Evolutionary conservation across 2,888 invertebrate species (phyloP).

Genomic region (Eristalis intricaria): DNA sequence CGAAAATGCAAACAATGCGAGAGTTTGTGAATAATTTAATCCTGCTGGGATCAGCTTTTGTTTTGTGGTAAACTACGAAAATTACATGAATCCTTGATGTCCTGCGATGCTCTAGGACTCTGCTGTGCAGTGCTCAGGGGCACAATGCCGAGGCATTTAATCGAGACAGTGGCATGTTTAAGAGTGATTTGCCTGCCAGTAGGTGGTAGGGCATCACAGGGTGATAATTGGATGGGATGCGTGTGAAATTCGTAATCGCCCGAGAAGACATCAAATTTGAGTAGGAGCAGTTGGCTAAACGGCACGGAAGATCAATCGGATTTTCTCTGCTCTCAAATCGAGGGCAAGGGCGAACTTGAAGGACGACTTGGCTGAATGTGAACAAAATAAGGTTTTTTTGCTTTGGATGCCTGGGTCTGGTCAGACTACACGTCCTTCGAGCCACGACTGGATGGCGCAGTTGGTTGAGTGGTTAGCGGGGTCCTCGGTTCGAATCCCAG

Average conservation of each 20-base stretch:
- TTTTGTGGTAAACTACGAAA: conserved; percentile 9
- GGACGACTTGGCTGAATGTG: no score
- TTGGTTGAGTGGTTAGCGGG: no score
- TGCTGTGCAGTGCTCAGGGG: background rate
- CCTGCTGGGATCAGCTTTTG: conserved; percentile 35
- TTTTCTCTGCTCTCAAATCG: no score
- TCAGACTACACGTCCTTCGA: no score
- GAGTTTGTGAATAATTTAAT: background rate
- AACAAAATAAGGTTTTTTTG: no score
- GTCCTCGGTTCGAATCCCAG: no score
- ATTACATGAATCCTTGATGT: conserved; percentile 6
- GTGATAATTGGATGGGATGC: conserved; percentile 7
- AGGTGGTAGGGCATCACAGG: conserved; percentile 16
- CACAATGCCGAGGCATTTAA: conserved; percentile 11
- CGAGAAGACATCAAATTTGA: no score
- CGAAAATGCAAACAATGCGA: background rate
- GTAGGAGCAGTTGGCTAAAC: no score
- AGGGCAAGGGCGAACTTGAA: no score
- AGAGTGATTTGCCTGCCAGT: conserved; percentile 4
- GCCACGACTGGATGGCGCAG: no score
- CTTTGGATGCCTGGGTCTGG: no score
- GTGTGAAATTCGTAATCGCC: conserved; percentile 3
- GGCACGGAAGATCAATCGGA: no score
- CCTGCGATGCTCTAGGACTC: background rate
- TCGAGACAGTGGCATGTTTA: conserved; percentile 34